Base-by-base conservation (phyloP, 2,888 invertebrate genomes). In the Clivina fossor region DNA sequence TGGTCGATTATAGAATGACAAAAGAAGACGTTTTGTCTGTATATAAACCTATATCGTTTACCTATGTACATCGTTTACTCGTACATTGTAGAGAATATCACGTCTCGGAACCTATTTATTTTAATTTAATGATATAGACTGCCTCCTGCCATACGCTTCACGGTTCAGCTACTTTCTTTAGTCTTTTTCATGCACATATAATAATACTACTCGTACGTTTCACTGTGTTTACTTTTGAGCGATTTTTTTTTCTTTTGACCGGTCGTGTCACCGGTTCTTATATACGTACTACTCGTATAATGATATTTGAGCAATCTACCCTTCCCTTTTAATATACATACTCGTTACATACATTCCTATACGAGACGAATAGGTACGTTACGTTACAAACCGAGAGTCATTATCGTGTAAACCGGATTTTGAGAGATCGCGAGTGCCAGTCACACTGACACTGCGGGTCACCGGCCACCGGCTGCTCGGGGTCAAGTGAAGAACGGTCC, bases 401-500 rank as follows among this genome's bases (percentile, higher is more conserved):
- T 33, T 33, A 33, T 33, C 13, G 13, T 16, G 33, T 33, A 33
- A 33, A 33, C 33, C 33, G 33, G 33, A 33, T 33, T 33, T 33
- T 33, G 33, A 33, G 33, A 33, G 9, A 2, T n/a, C n/a, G n/a
- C 11, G 33, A 15, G 16, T 33, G 9, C 33, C 13, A n/a, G n/a
- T n/a, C 33, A 16, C 33, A 15, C 13, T 33, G 33, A 16, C 16
- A 16, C 16, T 33, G 33, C 16, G 16, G 33, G 13, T 33, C 33
- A 33, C 13, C 33, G 13, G n/a, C 33, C 33, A 15, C 16, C 11
- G 33, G 16, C 13, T 15, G 16, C 13, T 15, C 33, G 8, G 33
- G 33, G 33, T 33, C 33, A 33, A 33, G 33, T 33, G 33, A 33
- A 33, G 33, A 33, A 33, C 13, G 33, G 13, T n/a, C n/a, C n/a